A percentile compares a stretch with the other conserved stretches of the same genome.
Evolutionary conservation across 2,888 invertebrate species (phyloP).

Genomic region (Clostera curtula): DNA sequence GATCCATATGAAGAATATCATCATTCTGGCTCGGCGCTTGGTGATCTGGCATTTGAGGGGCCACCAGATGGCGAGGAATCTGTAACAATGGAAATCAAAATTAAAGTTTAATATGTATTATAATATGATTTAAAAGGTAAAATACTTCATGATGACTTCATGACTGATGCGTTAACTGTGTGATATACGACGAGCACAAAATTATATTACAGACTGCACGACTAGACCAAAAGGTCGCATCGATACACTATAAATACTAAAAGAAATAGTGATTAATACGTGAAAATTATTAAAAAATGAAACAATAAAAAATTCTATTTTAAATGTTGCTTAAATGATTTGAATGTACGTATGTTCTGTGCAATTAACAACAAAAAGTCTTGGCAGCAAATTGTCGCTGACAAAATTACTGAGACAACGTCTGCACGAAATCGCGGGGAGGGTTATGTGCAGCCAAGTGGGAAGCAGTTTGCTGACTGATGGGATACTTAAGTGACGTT

Average conservation of each 20-base stretch:
- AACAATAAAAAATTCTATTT: too few species aligned
- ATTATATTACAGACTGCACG: too few species aligned
- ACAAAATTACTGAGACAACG: slow-evolving; percentile 16
- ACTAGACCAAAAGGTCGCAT: too few species aligned
- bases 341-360: too few species aligned
- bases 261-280: too few species aligned
- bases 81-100: slow-evolving; percentile 71
- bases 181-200: too few species aligned
- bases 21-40: slow-evolving; percentile 87
- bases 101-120: slow-evolving; percentile 1
- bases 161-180: too few species aligned
- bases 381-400: slow-evolving; percentile 14
- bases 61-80: slow-evolving; percentile 97
- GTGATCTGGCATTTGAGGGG: slow-evolving; percentile 94
- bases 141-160: slow-evolving; percentile 5
- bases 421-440: slow-evolving; percentile 18
- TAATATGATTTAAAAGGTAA: slow-evolving; percentile 1
- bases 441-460: slow-evolving; percentile 17
- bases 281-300: too few species aligned
- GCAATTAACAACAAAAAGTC: too few species aligned
- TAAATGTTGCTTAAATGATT: too few species aligned
- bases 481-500: slow-evolving; percentile 20
- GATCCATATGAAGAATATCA: slow-evolving; percentile 93
- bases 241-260: too few species aligned
- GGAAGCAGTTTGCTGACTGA: slow-evolving; percentile 19